These are phyloP conservation scores for Hyposoter didymator DNA, from an alignment of 2,888 invertebrate species.

Conservation along the genomic window DNA sequence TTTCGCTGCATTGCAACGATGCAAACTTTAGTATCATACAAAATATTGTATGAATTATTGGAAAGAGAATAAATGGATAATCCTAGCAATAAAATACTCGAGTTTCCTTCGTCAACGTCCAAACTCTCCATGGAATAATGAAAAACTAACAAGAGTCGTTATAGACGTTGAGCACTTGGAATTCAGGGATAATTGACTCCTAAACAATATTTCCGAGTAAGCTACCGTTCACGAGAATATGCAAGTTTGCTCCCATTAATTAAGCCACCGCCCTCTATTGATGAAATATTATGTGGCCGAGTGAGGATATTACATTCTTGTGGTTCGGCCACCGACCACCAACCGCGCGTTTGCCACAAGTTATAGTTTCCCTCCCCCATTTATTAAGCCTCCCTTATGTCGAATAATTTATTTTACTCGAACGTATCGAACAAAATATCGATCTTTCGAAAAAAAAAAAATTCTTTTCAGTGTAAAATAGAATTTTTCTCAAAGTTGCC, in stretches of 20 bases:
- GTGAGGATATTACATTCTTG: constrained; percentile 50
- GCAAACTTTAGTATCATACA: no score
- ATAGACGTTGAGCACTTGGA: not conserved
- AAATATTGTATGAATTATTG: not conserved
- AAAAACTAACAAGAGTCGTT: not conserved
- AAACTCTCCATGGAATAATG: not conserved
- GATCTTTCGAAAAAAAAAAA: no score
- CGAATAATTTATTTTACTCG: no score
- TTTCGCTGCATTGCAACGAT: no score
- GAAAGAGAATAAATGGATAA: not conserved
- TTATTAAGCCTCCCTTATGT: not conserved
- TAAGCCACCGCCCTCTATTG: constrained; percentile 17
- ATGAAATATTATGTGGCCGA: constrained; percentile 48
- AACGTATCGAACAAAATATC: no score
- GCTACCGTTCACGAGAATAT: not conserved
- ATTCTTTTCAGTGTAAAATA: no score
- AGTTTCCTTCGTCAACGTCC: not conserved
- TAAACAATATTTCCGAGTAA: not conserved
- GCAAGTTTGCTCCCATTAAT: constrained; percentile 37
- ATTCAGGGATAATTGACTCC: not conserved
- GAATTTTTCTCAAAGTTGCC: no score
- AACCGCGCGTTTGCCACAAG: constrained; percentile 23
- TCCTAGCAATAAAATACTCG: not conserved
- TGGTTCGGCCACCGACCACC: constrained; percentile 37
- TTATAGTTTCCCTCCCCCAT: constrained; percentile 12